Evolutionary conservation across 1,140 invertebrate genomes (phyloP).

Genomic region (Drosophila pallidifrons): DNA sequence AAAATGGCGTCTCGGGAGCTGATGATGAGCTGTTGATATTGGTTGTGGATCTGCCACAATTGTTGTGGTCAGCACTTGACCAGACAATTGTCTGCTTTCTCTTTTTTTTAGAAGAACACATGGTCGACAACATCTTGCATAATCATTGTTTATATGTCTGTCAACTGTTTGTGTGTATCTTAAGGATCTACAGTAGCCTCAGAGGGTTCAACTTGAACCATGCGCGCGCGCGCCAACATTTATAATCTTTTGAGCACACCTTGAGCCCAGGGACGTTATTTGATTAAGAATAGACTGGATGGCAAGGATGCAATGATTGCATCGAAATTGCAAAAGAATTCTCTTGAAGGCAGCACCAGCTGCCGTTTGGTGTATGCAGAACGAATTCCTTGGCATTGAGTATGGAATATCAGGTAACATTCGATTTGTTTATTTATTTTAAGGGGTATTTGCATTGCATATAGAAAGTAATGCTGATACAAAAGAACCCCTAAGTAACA

Average conservation of each 20-base stretch:
- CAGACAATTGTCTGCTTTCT: conserved; percentile 23
- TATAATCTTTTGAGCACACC: conserved; percentile 70
- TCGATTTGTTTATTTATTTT: conserved; percentile 38
- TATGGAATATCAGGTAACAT: conserved; percentile 46
- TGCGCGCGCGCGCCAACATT: conserved; percentile 54
- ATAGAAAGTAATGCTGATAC: conserved; percentile 46
- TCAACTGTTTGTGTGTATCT: conserved; percentile 26
- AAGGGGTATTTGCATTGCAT: conserved; percentile 46
- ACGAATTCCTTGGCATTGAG: conserved; percentile 21
- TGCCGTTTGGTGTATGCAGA: conserved; percentile 60
- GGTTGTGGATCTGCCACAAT: conserved; percentile 36
- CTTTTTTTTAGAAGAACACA: conserved; percentile 16
- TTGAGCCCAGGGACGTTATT: conserved; percentile 48
- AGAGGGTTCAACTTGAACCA: background rate
- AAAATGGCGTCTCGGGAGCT: conserved; percentile 36
- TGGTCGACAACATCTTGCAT: conserved; percentile 49
- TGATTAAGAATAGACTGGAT: conserved; percentile 48
- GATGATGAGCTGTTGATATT: conserved; percentile 8
- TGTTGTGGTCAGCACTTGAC: conserved; percentile 59
- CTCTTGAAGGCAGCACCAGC: conserved; percentile 48
- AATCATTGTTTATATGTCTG: conserved; percentile 42
- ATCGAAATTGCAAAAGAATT: conserved; percentile 62
- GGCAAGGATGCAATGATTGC: conserved; percentile 48
- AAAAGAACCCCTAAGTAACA: background rate
- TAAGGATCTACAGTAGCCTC: conserved; percentile 51